phyloP scores from a whole-genome alignment of 2,888 invertebrate genomes.

The Brachycybe producta region DNA sequence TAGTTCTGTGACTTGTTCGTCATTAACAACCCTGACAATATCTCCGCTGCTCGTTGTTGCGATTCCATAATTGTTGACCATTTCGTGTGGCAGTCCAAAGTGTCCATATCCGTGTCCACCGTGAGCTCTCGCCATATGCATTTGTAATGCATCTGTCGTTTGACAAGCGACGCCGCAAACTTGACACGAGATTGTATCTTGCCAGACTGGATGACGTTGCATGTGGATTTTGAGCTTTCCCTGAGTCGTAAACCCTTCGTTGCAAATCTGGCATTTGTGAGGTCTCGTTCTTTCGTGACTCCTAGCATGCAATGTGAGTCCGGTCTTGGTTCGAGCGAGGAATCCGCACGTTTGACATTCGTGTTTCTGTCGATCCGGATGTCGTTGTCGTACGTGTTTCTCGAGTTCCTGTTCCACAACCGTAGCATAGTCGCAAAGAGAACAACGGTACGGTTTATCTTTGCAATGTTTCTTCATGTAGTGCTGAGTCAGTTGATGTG shows the following conservation, averaged over 20 bases:
- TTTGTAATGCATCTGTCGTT: background rate
- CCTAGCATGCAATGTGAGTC: slow-evolving; percentile 26
- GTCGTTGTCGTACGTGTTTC: slow-evolving; percentile 26
- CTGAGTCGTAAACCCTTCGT: slow-evolving; percentile 25
- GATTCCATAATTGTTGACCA: no score
- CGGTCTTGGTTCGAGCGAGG: slow-evolving; percentile 5
- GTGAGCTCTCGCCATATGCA: no score
- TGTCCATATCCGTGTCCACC: no score
- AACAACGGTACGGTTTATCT: slow-evolving; percentile 22
- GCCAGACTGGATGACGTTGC: slow-evolving; percentile 23
- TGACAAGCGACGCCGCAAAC: slow-evolving; percentile 1
- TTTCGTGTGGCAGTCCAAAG: no score
- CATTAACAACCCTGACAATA: no score
- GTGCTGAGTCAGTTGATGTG: slow-evolving; percentile 26
- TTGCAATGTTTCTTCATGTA: slow-evolving; percentile 23
- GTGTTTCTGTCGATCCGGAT: slow-evolving; percentile 22
- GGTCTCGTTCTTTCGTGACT: slow-evolving; percentile 26
- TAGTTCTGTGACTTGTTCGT: no score
- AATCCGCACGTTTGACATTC: slow-evolving; percentile 8
- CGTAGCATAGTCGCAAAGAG: slow-evolving; percentile 22
- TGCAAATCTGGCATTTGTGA: slow-evolving; percentile 25
- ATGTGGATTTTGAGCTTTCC: slow-evolving; percentile 28
- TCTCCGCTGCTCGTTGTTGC: no score
- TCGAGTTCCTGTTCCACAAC: slow-evolving; percentile 26
- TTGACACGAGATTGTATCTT: slow-evolving; percentile 2